phyloP scores from a whole-genome alignment of 2,888 invertebrate species.

The Augochlorella aurata region DNA sequence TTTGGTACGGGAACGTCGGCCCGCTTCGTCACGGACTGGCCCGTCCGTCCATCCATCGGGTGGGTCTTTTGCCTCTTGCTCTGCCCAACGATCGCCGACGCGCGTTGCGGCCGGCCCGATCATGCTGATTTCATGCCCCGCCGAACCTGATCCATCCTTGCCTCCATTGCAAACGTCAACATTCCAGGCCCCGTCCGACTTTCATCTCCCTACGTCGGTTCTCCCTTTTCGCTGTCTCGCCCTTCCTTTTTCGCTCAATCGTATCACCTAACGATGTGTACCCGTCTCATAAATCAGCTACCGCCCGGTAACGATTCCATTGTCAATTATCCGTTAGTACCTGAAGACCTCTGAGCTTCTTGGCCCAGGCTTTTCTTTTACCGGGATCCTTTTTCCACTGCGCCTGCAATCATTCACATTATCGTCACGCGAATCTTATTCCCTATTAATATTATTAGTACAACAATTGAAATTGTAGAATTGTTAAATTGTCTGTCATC shows the following conservation, averaged over 20 bases:
- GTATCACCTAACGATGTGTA: conserved; percentile 10
- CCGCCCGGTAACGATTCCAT: background rate
- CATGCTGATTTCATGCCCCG: conserved; percentile 42
- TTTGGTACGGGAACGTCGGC: conserved; percentile 69
- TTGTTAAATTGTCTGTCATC: too few relatives aligned
- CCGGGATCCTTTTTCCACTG: too few relatives aligned
- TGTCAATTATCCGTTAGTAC: too few relatives aligned
- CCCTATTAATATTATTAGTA: too few relatives aligned
- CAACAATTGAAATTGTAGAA: too few relatives aligned
- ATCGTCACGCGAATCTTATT: too few relatives aligned
- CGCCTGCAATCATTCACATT: too few relatives aligned
- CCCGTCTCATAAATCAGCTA: background rate
- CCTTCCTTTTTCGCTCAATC: conserved; percentile 12
- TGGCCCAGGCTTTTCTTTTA: too few relatives aligned
- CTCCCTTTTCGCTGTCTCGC: conserved; percentile 11
- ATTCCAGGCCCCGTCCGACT: conserved; percentile 15
- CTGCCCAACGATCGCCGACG: conserved; percentile 35
- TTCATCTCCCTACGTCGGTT: background rate
- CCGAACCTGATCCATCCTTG: conserved; percentile 39
- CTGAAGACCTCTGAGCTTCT: too few relatives aligned
- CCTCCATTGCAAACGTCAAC: conserved; percentile 24
- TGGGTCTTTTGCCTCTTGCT: conserved; percentile 47
- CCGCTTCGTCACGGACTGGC: conserved; percentile 60
- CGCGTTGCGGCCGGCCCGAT: conserved; percentile 20
- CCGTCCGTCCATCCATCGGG: conserved; percentile 58